Evolutionary conservation across 2,888 invertebrate genomes (phyloP).

Genomic region (Drosophila sordidapex): DNA sequence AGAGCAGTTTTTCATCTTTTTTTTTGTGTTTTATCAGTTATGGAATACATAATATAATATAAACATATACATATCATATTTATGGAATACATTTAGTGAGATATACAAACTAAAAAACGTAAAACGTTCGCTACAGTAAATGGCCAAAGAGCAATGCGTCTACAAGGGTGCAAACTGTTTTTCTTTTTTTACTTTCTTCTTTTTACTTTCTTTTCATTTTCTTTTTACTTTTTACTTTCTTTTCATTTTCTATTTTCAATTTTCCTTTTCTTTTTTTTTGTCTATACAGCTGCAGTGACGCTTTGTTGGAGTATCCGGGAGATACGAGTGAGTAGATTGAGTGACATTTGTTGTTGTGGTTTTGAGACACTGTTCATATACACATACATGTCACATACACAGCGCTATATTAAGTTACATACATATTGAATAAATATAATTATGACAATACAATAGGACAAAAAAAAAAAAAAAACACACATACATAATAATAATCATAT

Average conservation of each 20-base stretch:
- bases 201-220: neutral
- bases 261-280: neutral
- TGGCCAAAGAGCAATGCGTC: conserved; percentile 42
- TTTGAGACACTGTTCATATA: conserved; percentile 39
- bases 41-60: conserved; percentile 35
- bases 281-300: conserved; percentile 12
- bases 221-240: neutral
- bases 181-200: neutral
- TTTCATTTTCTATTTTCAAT: neutral
- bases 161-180: conserved; percentile 14
- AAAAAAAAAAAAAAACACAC: conserved; percentile 25
- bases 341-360: conserved; percentile 23
- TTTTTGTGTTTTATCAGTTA: conserved; percentile 18
- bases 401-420: conserved; percentile 18
- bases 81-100: conserved; percentile 60
- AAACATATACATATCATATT: conserved; percentile 37
- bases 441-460: conserved; percentile 17
- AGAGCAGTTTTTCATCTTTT: conserved; percentile 20
- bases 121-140: conserved; percentile 44
- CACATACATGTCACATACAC: conserved; percentile 13
- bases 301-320: neutral
- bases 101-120: conserved; percentile 39
- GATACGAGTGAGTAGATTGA: conserved; percentile 11
- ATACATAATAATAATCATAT: conserved; percentile 44
- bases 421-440: conserved; percentile 38